These are phyloP conservation scores for Sebastes itinus DNA, from an alignment of 2,797 vertebrate genomes.

Conservation along the genomic window DNA sequence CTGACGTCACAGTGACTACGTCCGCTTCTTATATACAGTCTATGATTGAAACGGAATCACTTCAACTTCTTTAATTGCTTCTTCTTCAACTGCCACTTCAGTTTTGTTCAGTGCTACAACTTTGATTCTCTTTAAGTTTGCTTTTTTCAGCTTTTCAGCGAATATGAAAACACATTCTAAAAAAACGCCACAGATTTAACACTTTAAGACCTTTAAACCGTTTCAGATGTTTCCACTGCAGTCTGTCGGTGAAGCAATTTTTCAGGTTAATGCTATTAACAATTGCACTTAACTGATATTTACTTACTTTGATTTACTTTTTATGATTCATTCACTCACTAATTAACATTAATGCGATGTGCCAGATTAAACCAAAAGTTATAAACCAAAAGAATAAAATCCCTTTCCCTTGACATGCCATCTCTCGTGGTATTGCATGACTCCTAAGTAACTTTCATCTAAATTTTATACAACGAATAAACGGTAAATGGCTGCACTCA, in stretches of 20 bases:
- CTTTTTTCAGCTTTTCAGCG: background rate
- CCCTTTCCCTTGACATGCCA: background rate
- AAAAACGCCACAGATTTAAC: background rate
- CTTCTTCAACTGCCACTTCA: background rate
- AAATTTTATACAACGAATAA: background rate
- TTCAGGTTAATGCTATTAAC: background rate
- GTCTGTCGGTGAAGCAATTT: background rate
- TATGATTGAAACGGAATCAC: background rate
- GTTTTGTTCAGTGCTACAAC: background rate
- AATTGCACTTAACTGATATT: background rate
- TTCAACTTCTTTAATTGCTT: background rate
- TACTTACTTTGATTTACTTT: background rate
- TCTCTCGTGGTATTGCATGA: background rate
- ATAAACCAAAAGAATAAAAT: background rate
- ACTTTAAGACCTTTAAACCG: background rate
- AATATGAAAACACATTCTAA: background rate
- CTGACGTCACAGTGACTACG: no score
- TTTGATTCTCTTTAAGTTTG: background rate
- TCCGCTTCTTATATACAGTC: no score
- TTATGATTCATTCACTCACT: background rate
- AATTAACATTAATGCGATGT: background rate
- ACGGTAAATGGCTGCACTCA: background rate
- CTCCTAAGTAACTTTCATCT: background rate
- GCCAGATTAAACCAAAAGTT: background rate
- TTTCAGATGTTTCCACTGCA: slow-evolving; percentile 8